These are phyloP conservation scores for Coluber constrictor DNA, from an alignment of 2,797 vertebrate genomes.

Conservation along the genomic window DNA sequence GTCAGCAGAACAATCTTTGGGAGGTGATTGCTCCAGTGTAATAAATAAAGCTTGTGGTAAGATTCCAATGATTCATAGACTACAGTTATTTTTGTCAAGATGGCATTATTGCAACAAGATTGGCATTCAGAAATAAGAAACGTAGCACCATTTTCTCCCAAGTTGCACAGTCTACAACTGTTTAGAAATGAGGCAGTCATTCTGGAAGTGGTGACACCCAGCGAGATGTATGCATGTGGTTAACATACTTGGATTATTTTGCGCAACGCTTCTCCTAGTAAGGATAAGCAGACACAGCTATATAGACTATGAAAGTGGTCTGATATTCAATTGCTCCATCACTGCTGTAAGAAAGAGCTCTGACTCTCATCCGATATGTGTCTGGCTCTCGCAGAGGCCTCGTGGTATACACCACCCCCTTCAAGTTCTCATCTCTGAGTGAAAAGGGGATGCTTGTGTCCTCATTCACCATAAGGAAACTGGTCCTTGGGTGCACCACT, in stretches of 20 bases:
- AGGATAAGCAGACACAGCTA: slow-evolving; percentile 93
- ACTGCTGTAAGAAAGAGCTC: slow-evolving; percentile 84
- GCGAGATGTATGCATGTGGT: background rate
- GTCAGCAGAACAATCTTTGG: slow-evolving; percentile 51
- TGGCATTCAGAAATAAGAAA: slow-evolving; percentile 24
- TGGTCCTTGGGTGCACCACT: slow-evolving; percentile 92
- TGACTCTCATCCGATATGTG: slow-evolving; percentile 92
- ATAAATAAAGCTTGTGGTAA: slow-evolving; percentile 71
- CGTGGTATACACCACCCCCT: slow-evolving; percentile 91
- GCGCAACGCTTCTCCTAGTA: slow-evolving; percentile 79
- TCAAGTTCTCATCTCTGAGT: slow-evolving; percentile 89
- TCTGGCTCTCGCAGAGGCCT: slow-evolving; percentile 79
- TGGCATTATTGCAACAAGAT: slow-evolving; percentile 11
- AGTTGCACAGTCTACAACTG: slow-evolving; percentile 13
- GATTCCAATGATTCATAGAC: slow-evolving; percentile 26
- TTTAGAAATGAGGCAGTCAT: slow-evolving; percentile 35
- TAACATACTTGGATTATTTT: slow-evolving; percentile 30
- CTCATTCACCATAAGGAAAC: slow-evolving; percentile 83
- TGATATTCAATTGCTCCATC: slow-evolving; percentile 88
- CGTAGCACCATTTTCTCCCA: slow-evolving; percentile 52
- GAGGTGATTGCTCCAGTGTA: slow-evolving; percentile 68
- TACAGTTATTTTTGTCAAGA: slow-evolving; percentile 22
- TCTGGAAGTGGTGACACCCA: slow-evolving; percentile 21
- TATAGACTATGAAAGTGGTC: slow-evolving; percentile 96
- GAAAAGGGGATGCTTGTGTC: slow-evolving; percentile 84